Conservation (phyloP, 2,888 invertebrate genomes). For the Rosalia funebris region DNA sequence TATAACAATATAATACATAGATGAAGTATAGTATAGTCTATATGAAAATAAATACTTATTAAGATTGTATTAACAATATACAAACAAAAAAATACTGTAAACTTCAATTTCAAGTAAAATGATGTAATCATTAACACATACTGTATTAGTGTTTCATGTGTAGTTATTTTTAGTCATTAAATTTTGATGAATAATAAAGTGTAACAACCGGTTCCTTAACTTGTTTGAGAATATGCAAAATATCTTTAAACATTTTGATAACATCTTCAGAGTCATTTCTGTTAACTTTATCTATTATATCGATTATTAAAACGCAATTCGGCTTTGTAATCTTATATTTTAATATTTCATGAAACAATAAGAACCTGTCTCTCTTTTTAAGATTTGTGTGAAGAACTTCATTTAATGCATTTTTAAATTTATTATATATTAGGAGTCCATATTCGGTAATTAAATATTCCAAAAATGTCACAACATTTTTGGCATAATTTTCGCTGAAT, state of each 20-base stretch:
- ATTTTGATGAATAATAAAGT: constrained; percentile 11
- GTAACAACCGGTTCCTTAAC: constrained; percentile 13
- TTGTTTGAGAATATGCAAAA: no score
- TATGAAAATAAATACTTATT: no score
- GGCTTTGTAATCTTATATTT: background rate
- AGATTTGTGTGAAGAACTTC: background rate
- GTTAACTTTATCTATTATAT: constrained; percentile 15
- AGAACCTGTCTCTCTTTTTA: constrained; percentile 2
- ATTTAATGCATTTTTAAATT: constrained; percentile 19
- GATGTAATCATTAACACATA: no score
- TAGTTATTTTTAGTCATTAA: no score
- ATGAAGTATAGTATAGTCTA: no score
- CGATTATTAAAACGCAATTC: constrained; percentile 20
- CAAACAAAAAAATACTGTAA: no score
- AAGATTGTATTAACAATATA: no score
- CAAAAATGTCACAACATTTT: constrained; percentile 11
- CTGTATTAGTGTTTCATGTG: no score
- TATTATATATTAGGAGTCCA: constrained; percentile 15
- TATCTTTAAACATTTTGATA: constrained; percentile 6
- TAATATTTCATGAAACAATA: constrained; percentile 15
- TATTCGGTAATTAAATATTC: constrained; percentile 15
- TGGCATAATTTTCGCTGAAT: constrained; percentile 17
- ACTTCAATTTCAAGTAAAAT: no score
- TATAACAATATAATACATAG: no score
- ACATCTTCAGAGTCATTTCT: constrained; percentile 8